phyloP scores from a whole-genome alignment of 2,888 invertebrate genomes.

The Epicampocera succincta region DNA sequence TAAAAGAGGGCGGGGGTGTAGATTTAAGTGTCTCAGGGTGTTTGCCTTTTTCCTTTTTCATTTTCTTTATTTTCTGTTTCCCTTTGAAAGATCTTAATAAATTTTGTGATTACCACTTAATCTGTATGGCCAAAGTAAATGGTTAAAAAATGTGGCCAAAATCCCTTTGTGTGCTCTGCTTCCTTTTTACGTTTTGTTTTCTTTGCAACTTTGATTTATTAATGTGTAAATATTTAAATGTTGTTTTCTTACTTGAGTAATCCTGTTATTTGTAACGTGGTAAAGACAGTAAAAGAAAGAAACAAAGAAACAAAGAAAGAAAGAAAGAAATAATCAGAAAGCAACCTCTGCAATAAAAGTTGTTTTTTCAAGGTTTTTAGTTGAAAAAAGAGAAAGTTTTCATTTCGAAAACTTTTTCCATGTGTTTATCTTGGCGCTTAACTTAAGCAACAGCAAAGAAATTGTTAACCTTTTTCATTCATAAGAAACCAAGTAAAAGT shows the following conservation, averaged over 20 bases:
- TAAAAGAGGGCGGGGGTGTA: no score
- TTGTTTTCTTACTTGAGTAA: conserved; percentile 59
- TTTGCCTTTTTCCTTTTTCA: no score
- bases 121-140: conserved; percentile 44
- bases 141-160: conserved; percentile 31
- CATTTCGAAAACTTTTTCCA: conserved; percentile 37
- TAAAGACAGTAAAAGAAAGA: no score
- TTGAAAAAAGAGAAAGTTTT: conserved; percentile 1
- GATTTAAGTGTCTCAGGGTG: neutral
- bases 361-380: conserved; percentile 40
- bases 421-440: conserved; percentile 49
- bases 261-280: conserved; percentile 66
- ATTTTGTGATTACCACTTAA: conserved; percentile 56
- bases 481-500: conserved; percentile 13
- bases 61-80: neutral
- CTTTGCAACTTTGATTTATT: conserved; percentile 64
- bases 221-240: conserved; percentile 68
- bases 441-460: conserved; percentile 14
- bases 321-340: neutral
- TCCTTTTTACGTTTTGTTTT: conserved; percentile 30
- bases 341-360: conserved; percentile 35
- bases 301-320: neutral
- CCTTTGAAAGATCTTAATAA: conserved; percentile 40
- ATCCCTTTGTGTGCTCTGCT: neutral
- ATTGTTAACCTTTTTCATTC: conserved; percentile 42